Conservation (phyloP, 2,888 invertebrate species). For the Mylabris sibirica region DNA sequence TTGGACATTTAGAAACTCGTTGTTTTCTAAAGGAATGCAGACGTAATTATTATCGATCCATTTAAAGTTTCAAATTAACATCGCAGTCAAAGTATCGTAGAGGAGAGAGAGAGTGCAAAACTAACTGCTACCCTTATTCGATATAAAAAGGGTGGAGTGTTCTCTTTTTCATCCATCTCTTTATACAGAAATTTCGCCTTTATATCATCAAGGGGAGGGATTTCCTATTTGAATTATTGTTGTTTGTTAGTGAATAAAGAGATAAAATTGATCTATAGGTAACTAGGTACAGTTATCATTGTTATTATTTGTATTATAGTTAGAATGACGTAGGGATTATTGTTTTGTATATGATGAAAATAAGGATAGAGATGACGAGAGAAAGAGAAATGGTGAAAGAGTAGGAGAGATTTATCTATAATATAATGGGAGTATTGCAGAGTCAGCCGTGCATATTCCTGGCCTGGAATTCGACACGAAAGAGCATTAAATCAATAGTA, state of each 20-base stretch:
- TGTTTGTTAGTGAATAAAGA: not conserved
- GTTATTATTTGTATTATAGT: not conserved
- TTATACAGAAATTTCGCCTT: not conserved
- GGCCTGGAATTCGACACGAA: conserved; percentile 26
- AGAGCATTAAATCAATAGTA: conserved; percentile 44
- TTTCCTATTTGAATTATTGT: not conserved
- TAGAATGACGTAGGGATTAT: not conserved
- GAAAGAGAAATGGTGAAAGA: not conserved
- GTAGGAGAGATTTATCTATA: not conserved
- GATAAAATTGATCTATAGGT: conserved; percentile 10
- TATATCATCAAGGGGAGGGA: not conserved
- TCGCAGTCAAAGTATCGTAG: not conserved
- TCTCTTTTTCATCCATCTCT: not conserved
- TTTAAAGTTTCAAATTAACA: conserved; percentile 1
- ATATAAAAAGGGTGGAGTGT: not conserved
- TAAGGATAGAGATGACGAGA: not conserved
- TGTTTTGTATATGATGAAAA: not conserved
- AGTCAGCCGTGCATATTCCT: conserved; percentile 8
- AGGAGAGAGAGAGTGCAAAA: not conserved
- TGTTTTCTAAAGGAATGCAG: not conserved
- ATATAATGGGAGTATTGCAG: too few species aligned
- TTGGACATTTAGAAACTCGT: too few species aligned
- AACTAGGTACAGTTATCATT: conserved; percentile 5
- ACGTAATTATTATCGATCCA: not conserved
- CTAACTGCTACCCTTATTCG: not conserved